A percentile compares a stretch with the other conserved stretches of the same genome.
Evolutionary conservation across 2,888 invertebrate genomes (phyloP).

Genomic region (Cryptocephalus moraei): DNA sequence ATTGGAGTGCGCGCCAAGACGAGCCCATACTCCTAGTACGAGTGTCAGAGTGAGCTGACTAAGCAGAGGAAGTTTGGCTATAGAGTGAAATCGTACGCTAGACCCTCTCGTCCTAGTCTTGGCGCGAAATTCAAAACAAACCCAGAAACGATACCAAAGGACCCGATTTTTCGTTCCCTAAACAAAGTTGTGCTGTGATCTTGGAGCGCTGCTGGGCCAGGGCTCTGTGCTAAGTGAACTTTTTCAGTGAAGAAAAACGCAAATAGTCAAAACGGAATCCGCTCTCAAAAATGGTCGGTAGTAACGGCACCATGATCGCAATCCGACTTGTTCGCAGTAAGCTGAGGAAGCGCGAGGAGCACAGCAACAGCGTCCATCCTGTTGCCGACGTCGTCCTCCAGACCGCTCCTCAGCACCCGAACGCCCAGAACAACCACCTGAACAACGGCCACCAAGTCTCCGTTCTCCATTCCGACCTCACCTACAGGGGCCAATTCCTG

Average conservation of each 20-base stretch:
- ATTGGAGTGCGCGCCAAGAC: not conserved
- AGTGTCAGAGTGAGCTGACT: not conserved
- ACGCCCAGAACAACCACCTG: conserved; percentile 12
- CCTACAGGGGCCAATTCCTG: conserved; percentile 59
- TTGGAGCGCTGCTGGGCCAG: not conserved
- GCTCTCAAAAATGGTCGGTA: conserved; percentile 63
- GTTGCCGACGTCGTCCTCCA: conserved; percentile 42
- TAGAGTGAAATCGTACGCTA: not conserved
- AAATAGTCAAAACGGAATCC: not conserved
- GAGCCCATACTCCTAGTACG: not conserved
- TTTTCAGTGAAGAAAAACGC: not conserved
- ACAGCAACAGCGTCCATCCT: conserved; percentile 59
- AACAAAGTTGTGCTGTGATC: not conserved
- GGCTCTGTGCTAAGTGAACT: not conserved
- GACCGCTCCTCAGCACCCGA: conserved; percentile 40
- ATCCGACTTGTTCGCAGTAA: conserved; percentile 87
- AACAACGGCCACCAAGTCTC: conserved; percentile 15
- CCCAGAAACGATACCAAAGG: not conserved
- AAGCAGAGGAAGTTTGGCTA: not conserved
- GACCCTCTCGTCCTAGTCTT: not conserved
- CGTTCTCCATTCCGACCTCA: conserved; percentile 43
- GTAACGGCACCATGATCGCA: conserved; percentile 77
- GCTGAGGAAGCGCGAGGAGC: conserved; percentile 76
- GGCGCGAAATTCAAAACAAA: too few species aligned
- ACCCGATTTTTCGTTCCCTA: too few species aligned